phyloP scores from a whole-genome alignment of 2,888 invertebrate species.

The Pasiphila rectangulata region DNA sequence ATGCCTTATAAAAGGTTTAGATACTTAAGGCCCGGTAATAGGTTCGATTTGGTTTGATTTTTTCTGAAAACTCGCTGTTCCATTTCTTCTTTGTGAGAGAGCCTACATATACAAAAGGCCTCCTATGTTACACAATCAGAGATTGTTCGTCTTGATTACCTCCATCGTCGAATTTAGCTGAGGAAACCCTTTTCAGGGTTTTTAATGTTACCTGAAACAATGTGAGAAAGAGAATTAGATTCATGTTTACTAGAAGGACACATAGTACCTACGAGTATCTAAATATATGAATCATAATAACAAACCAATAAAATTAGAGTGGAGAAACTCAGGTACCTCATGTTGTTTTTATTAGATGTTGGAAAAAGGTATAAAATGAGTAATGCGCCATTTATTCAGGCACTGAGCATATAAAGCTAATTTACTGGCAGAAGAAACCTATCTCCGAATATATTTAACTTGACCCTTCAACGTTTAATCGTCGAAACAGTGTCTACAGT shows the following conservation, averaged over 20 bases:
- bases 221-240: constrained; percentile 10
- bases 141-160: constrained; percentile 17
- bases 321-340: too few species aligned
- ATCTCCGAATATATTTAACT: not conserved
- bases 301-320: too few species aligned
- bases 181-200: constrained; percentile 15
- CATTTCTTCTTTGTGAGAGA: not conserved
- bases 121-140: constrained; percentile 15
- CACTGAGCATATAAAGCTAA: not conserved
- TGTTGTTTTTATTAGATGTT: too few species aligned
- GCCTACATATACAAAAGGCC: constrained; percentile 4
- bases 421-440: not conserved
- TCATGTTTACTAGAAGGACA: too few species aligned
- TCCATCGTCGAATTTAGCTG: constrained; percentile 8
- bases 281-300: too few species aligned
- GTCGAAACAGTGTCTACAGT: not conserved
- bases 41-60: constrained; percentile 6
- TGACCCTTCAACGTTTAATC: constrained; percentile 1
- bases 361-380: too few species aligned
- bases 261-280: too few species aligned
- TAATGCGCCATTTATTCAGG: not conserved
- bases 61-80: constrained; percentile 2
- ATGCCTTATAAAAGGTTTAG: constrained; percentile 1
- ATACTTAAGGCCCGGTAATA: constrained; percentile 2
- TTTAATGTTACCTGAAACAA: constrained; percentile 25